Evolutionary conservation across 2,113 vertebrate species (phyloP).

Genomic region (Cyanocitta stelleri): DNA sequence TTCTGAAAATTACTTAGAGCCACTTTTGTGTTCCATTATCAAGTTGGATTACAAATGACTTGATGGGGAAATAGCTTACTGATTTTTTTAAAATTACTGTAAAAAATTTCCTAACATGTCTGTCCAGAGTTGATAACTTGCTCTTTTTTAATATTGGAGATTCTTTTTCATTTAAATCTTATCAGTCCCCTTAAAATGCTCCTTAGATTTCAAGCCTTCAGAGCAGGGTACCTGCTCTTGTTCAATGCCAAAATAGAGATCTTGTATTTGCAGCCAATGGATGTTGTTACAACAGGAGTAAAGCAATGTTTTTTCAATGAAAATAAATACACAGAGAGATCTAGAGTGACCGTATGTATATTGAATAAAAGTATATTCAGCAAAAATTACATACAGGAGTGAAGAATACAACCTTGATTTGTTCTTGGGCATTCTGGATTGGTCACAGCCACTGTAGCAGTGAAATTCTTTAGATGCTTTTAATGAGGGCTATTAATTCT

Average conservation of each 20-base stretch:
- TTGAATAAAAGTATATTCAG: not conserved
- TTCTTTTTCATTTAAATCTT: not conserved
- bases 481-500: constrained; percentile 66
- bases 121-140: not conserved
- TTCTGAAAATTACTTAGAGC: not conserved
- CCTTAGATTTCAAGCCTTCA: not conserved
- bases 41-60: not conserved
- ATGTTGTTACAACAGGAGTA: not conserved
- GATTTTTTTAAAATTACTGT: not conserved
- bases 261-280: not conserved
- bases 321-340: not conserved
- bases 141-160: not conserved
- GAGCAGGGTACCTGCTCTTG: not conserved
- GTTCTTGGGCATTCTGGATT: not conserved
- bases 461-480: constrained; percentile 55
- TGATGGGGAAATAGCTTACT: not conserved
- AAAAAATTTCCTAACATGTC: not conserved
- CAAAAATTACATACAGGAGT: not conserved
- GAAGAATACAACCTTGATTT: constrained; percentile 39
- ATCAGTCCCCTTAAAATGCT: not conserved
- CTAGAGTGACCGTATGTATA: not conserved
- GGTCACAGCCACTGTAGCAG: not conserved
- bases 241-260: not conserved
- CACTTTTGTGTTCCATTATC: not conserved
- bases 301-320: not conserved